Evolutionary conservation across 2,797 vertebrate species (phyloP), one percentile per base, ranked within the genome.

Genomic region (Valencia hispanica): DNA sequence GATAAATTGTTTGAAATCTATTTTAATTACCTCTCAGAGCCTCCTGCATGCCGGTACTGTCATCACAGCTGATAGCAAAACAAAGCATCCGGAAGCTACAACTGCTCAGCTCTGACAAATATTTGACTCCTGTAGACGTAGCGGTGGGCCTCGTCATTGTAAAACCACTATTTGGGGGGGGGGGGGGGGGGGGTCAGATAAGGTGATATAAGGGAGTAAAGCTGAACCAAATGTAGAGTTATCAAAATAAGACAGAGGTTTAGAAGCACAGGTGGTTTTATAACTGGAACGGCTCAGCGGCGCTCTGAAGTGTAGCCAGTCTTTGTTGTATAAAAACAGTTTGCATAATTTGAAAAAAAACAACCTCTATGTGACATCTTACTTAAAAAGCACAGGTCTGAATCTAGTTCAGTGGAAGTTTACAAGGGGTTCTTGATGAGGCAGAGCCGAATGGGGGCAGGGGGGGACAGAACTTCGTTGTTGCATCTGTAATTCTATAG

Each of bases 201-300:
- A 8, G 27, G 22, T 3, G n/a, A 47, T 22, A n/a, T 4, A 45
- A 36, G 20, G 25, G 5, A 53, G 71, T n/a, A 34, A 48, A 74
- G 3, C 20, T 6, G n/a, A 20, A 2, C 4, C 17, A 45, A 53
- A 70, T 48, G 22, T 73, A 1, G 30, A 50, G 25, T 70, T 61
- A 68, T 68, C 25, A 66, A 68, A 77, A 53, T 18, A 45, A 75
- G 34, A 68, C 53, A 22, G 10, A 34, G 70, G n/a, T 61, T 32
- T 18, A 70, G 51, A 77, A 70, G 6, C 32, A 9, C 5, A 34
- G 15, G 75, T 81, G 15, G 72, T 83, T 81, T 69, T 69, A 77
- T 77, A 80, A 79, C 72, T 14, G 25, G 39, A 63, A 55, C 20
- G 50, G 22, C 6, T 51, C 32, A 18, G 7, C 20, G 25, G 27